Evolutionary conservation across 2,113 vertebrate genomes (phyloP), one percentile per base, ranked within the genome.

Genomic region (Scopus umbretta): DNA sequence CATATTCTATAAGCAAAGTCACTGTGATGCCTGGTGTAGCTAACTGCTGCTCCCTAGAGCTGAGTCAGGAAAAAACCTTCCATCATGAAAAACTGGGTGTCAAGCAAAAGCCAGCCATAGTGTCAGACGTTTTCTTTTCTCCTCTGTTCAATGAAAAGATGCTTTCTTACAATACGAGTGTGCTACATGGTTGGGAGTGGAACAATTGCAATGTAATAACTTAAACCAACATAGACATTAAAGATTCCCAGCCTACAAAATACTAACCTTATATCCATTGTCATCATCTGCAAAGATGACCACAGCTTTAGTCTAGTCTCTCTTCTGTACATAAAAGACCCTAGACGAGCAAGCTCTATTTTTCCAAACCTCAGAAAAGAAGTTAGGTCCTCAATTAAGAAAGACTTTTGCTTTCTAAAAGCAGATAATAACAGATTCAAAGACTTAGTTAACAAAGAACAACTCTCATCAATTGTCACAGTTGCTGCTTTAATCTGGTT

Each of bases 41-140:
- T 7, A 63, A 47, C 81, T 94, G 85, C 84, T 92, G 95, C 92
- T 91, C 95, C 61, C 94, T 72, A 43, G 56, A 84, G 79, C 45
- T 1, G 1, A 68, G 78, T 17, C 55, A 23, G 56, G 50, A 38
- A 38, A 81, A 72, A 66, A 9, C 34, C 30, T 83, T 29, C n/a
- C 17, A 11, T 16, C 10, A 1, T 30, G 32, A 73, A 74, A 91
- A 87, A 43, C 4, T 30, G 5, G 38, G 13, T 59, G 50, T 22
- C 30, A 9, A 11, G 53, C 47, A 82, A 40, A 52, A 71, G 34
- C 59, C n/a, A 72, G 16, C 49, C 63, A 5, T 25, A 4, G n/a
- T 4, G 20, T 42, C 22, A 38, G 25, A 18, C 4, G 0, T 66
- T 53, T 73, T 23, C 40, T 78, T 47, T 32, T 22, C 66, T 58